Evolutionary conservation across 2,113 vertebrate species (phyloP).

Genomic region (Carlito syrichta): DNA sequence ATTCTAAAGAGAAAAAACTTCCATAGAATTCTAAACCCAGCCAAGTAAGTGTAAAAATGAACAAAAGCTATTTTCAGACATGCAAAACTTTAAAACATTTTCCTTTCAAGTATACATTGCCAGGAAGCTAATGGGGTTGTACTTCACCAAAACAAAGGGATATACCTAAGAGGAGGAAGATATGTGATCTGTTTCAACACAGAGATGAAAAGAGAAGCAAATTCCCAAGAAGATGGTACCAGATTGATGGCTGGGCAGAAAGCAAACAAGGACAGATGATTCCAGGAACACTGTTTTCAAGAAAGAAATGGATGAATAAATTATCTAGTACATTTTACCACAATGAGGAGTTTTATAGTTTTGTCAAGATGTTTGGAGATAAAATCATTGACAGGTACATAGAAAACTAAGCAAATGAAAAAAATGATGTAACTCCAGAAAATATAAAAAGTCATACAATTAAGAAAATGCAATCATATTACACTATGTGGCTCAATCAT

Average conservation of each 20-base stretch:
- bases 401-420: slow-evolving; percentile 12
- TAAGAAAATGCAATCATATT: not conserved
- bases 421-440: not conserved
- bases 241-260: not conserved
- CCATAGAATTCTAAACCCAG: slow-evolving; percentile 16
- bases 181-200: not conserved
- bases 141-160: slow-evolving; percentile 7
- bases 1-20: not conserved
- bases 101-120: not conserved
- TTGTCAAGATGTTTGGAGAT: not conserved
- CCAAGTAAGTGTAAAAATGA: not conserved
- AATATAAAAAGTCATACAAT: not conserved
- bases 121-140: not conserved
- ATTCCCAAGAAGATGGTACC: not conserved
- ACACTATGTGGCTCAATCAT: not conserved
- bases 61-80: not conserved
- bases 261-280: not conserved
- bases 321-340: not conserved
- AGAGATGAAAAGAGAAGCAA: not conserved
- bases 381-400: not conserved
- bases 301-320: slow-evolving; percentile 21
- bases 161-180: slow-evolving; percentile 5
- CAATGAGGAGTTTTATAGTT: slow-evolving; percentile 1
- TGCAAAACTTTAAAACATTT: slow-evolving; percentile 33
- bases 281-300: not conserved